phyloP scores from a whole-genome alignment of 2,797 vertebrate genomes.

The Adelosebastes latens region DNA sequence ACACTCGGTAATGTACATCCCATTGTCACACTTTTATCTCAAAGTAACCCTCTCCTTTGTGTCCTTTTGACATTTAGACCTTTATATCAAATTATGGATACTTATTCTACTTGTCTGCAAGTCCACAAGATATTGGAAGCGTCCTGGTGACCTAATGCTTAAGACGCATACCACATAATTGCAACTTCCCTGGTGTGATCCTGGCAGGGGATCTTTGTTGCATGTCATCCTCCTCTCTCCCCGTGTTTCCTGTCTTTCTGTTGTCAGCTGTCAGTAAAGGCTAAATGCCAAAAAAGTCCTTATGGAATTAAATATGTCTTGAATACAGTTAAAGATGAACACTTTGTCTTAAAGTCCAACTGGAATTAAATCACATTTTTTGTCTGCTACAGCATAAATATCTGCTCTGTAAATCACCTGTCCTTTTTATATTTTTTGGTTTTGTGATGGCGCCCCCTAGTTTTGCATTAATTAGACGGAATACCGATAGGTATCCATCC shows the following conservation, averaged over 20 bases:
- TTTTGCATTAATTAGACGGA: background rate
- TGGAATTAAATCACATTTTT: background rate
- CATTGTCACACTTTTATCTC: conserved; percentile 39
- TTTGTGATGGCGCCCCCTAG: background rate
- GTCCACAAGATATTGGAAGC: background rate
- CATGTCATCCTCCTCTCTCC: background rate
- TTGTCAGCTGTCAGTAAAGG: background rate
- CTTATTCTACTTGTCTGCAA: background rate
- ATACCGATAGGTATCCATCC: background rate
- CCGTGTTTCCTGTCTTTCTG: background rate
- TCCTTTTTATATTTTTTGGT: background rate
- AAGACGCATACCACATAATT: background rate
- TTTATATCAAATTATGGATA: background rate
- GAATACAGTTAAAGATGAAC: background rate
- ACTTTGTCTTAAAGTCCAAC: background rate
- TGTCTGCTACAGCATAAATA: background rate
- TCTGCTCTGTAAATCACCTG: background rate
- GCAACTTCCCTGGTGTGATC: background rate
- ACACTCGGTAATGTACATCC: conserved; percentile 79
- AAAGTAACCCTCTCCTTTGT: background rate
- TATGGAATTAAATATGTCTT: background rate
- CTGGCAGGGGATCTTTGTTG: background rate
- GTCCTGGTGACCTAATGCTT: background rate
- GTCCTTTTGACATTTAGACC: background rate
- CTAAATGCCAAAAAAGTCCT: background rate